These are phyloP conservation scores for Setipinna tenuifilis DNA, from an alignment of 2,797 vertebrate genomes.

Conservation along the genomic window DNA sequence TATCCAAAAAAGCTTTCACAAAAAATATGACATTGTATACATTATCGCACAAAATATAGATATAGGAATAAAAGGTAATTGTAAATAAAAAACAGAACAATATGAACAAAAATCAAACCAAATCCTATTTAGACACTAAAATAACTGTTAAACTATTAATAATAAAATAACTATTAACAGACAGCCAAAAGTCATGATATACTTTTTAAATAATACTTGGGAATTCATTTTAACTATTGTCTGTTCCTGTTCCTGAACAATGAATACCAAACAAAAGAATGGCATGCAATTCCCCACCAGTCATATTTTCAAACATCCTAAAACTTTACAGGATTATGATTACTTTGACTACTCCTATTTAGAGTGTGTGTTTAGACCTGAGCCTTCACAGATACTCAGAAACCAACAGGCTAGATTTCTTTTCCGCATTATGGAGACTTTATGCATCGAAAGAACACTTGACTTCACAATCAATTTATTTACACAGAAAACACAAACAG, in stretches of 20 bases:
- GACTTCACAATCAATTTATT: conserved; percentile 40
- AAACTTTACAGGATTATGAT: no score
- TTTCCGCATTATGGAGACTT: conserved; percentile 22
- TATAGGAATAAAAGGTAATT: background rate
- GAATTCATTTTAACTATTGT: no score
- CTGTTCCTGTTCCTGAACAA: background rate
- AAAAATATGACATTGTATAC: background rate
- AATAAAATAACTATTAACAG: no score
- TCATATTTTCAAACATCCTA: background rate
- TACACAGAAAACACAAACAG: conserved; percentile 40
- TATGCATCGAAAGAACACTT: conserved; percentile 26
- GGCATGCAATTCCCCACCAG: background rate
- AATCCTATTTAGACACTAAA: background rate
- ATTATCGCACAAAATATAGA: background rate
- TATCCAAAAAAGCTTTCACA: background rate
- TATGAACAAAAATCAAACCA: background rate
- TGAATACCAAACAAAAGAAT: background rate
- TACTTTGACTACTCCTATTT: no score
- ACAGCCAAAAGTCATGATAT: no score
- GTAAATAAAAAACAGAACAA: background rate
- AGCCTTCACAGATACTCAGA: background rate
- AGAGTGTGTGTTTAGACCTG: no score
- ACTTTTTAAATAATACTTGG: no score
- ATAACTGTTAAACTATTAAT: no score
- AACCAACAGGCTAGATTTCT: conserved; percentile 14